phyloP scores from a whole-genome alignment of 92 coral and sea anemone species.

The Ricordea florida region DNA sequence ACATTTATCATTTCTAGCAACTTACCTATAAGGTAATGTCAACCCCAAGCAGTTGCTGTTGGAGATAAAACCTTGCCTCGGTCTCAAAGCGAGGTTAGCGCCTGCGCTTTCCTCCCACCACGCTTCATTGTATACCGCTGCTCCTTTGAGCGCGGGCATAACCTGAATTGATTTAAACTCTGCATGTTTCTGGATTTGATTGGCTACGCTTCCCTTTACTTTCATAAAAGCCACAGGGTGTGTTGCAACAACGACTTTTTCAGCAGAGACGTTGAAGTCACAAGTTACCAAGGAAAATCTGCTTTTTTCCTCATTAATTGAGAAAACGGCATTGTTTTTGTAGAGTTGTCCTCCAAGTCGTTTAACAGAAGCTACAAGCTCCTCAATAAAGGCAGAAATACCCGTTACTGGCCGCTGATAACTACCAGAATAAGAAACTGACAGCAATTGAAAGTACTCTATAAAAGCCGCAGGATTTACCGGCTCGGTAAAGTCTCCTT shows the following conservation, averaged over 20 bases:
- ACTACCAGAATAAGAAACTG: slow-evolving; percentile 48
- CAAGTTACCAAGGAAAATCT: slow-evolving; percentile 47
- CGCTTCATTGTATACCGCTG: slow-evolving; percentile 73
- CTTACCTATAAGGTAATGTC: slow-evolving; percentile 80
- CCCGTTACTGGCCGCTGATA: slow-evolving; percentile 74
- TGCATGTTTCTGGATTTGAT: slow-evolving; percentile 46
- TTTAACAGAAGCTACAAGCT: slow-evolving; percentile 43
- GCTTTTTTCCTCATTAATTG: slow-evolving; percentile 29
- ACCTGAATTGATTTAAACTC: slow-evolving; percentile 74
- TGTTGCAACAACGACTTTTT: slow-evolving; percentile 62
- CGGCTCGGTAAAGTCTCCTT: slow-evolving; percentile 80
- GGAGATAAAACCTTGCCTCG: slow-evolving; percentile 78
- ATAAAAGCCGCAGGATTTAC: slow-evolving; percentile 74
- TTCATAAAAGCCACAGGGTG: slow-evolving; percentile 60
- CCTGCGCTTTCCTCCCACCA: slow-evolving; percentile 73
- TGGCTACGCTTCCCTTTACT: slow-evolving; percentile 64
- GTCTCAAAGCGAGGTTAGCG: slow-evolving; percentile 53
- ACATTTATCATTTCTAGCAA: no score
- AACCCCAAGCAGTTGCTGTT: slow-evolving; percentile 80
- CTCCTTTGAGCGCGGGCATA: slow-evolving; percentile 85
- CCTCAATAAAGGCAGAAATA: slow-evolving; percentile 65
- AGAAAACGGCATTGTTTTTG: slow-evolving; percentile 48
- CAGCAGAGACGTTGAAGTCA: slow-evolving; percentile 37
- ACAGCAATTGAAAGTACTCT: slow-evolving; percentile 62
- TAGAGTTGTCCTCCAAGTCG: slow-evolving; percentile 60